A percentile compares a stretch with the other conserved stretches of the same genome.
Conservation (phyloP, 2,888 invertebrate species). For the Lasioglossum zephyrum region DNA sequence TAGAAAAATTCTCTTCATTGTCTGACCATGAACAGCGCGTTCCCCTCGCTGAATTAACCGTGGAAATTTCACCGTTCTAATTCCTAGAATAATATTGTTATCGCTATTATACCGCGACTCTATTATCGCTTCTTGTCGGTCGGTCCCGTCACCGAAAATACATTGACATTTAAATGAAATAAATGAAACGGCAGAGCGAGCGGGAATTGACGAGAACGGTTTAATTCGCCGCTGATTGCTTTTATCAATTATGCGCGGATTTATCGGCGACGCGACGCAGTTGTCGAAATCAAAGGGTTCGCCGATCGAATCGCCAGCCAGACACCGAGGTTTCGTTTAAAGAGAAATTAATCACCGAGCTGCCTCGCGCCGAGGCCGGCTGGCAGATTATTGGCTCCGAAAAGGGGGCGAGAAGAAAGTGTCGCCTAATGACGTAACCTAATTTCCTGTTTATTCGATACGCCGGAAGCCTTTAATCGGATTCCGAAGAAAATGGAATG, state of each 20-base stretch:
- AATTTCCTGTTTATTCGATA: conserved; percentile 67
- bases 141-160: neutral
- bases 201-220: neutral
- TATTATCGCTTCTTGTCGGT: neutral
- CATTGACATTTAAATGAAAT: neutral
- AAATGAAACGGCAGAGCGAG: neutral
- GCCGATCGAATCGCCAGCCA: neutral
- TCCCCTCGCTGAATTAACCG: neutral
- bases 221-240: neutral
- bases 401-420: conserved; percentile 32
- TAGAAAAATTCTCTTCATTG: neutral
- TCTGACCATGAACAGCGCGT: neutral
- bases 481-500: conserved; percentile 55
- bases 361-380: neutral
- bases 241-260: neutral
- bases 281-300: neutral
- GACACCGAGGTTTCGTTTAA: conserved; percentile 27
- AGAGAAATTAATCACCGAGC: conserved; percentile 40
- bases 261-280: neutral
- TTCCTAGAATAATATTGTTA: neutral
- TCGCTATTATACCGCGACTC: neutral
- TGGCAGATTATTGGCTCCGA: conserved; percentile 42
- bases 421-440: conserved; percentile 57
- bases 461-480: conserved; percentile 60
- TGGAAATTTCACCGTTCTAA: neutral